These are phyloP conservation scores for Volucella inflata DNA, from an alignment of 2,888 invertebrate genomes.

Conservation along the genomic window DNA sequence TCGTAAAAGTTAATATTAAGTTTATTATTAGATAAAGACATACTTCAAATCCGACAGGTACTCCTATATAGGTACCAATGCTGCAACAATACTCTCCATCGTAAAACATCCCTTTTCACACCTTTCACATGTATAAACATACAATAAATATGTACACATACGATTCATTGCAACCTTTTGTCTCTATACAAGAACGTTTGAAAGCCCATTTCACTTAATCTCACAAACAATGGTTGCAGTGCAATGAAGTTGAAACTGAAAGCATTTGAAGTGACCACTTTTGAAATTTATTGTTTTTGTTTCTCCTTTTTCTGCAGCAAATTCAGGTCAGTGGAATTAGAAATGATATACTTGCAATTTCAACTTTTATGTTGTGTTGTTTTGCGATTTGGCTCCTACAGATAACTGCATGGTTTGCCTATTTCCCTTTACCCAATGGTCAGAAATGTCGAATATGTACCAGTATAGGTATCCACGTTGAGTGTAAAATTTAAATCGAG, in stretches of 20 bases:
- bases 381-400: conserved; percentile 10
- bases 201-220: conserved; percentile 58
- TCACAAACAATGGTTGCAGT: not conserved
- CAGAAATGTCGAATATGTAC: conserved; percentile 2
- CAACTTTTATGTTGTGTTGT: conserved; percentile 13
- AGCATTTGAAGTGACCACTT: not conserved
- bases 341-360: conserved; percentile 64
- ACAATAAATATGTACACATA: conserved; percentile 15
- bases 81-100: conserved; percentile 3
- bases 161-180: conserved; percentile 51
- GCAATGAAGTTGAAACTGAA: conserved; percentile 15
- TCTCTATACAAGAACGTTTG: conserved; percentile 53
- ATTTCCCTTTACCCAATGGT: conserved; percentile 21
- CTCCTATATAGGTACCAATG: not conserved
- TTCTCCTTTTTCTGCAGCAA: conserved; percentile 52
- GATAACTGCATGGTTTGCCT: not conserved
- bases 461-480: conserved; percentile 8
- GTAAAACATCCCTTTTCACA: conserved; percentile 28
- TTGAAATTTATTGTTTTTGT: not conserved
- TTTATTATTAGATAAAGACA: too few species aligned
- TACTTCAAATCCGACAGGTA: not conserved
- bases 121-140: conserved; percentile 43
- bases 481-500: not conserved
- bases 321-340: conserved; percentile 65
- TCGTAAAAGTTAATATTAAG: too few species aligned